Percentiles rank a stretch among this genome's conserved stretches.
These are phyloP conservation scores for Macrobrachium rosenbergii DNA, from an alignment of 1,140 invertebrate species.

Conservation along the genomic window DNA sequence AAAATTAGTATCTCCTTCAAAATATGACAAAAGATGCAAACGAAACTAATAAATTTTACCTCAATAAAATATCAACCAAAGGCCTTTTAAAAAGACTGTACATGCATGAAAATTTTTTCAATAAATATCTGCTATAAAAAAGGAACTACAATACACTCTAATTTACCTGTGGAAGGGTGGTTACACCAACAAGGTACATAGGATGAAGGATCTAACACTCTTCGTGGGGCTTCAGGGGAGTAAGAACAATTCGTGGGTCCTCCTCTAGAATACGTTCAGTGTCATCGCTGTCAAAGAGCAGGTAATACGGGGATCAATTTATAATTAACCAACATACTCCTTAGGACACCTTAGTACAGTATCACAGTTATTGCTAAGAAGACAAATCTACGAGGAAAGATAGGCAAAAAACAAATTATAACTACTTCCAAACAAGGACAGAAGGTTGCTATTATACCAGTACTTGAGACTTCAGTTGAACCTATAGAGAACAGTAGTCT, in stretches of 20 bases:
- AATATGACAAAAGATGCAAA: background rate
- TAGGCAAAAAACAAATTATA: too few relatives aligned
- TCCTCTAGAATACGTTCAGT: constrained; percentile 55
- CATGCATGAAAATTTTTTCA: background rate
- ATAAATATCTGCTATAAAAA: background rate
- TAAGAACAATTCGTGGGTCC: constrained; percentile 58
- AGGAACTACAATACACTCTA: background rate
- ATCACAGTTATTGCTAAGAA: too few relatives aligned
- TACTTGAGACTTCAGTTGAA: too few relatives aligned
- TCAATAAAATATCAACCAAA: background rate
- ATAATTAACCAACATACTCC: background rate
- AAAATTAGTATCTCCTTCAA: too few relatives aligned
- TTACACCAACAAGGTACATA: constrained; percentile 12
- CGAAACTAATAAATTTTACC: background rate
- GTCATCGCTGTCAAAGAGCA: constrained; percentile 42
- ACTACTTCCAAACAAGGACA: too few relatives aligned
- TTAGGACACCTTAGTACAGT: background rate
- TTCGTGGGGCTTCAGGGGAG: constrained; percentile 56
- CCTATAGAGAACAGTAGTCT: too few relatives aligned
- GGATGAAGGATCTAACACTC: constrained; percentile 41
- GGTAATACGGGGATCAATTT: background rate
- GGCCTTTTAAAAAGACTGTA: too few relatives aligned
- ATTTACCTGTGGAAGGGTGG: constrained; percentile 32
- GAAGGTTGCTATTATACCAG: too few relatives aligned
- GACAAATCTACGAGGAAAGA: too few relatives aligned